A percentile compares a stretch with the other conserved stretches of the same genome.
Conservation (phyloP, 2,113 vertebrate species). For the Calidris pygmaea region DNA sequence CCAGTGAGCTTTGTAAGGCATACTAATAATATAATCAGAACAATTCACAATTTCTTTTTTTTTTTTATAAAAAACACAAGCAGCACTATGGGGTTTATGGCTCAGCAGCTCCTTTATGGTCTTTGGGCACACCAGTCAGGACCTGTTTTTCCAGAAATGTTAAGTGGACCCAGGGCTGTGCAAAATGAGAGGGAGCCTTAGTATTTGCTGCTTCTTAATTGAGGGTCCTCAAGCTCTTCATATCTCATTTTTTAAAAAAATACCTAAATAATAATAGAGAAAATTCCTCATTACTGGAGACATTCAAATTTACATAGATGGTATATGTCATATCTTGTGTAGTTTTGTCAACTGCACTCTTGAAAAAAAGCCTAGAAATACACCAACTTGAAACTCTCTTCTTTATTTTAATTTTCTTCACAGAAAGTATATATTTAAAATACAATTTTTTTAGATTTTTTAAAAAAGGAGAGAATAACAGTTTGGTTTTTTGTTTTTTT, state of each 20-base stretch:
- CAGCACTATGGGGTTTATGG: background rate
- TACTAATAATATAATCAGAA: background rate
- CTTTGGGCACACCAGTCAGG: background rate
- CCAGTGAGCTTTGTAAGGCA: background rate
- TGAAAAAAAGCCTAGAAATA: background rate
- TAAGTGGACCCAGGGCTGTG: background rate
- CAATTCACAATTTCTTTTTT: no score
- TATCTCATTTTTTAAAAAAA: background rate
- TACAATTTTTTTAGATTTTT: background rate
- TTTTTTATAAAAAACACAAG: no score
- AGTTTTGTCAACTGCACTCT: background rate
- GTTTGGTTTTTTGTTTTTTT: background rate
- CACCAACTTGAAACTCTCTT: background rate
- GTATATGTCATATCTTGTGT: no score
- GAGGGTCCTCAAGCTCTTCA: background rate
- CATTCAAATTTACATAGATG: background rate
- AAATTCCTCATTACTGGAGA: background rate
- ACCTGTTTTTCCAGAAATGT: background rate
- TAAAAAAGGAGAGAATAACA: background rate
- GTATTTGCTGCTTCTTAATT: background rate
- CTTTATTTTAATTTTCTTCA: background rate
- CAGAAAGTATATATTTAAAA: background rate
- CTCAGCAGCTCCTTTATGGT: background rate
- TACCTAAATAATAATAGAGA: background rate
- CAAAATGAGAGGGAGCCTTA: background rate